phyloP scores from a whole-genome alignment of 2,797 vertebrate species.

The Falco naumanni region DNA sequence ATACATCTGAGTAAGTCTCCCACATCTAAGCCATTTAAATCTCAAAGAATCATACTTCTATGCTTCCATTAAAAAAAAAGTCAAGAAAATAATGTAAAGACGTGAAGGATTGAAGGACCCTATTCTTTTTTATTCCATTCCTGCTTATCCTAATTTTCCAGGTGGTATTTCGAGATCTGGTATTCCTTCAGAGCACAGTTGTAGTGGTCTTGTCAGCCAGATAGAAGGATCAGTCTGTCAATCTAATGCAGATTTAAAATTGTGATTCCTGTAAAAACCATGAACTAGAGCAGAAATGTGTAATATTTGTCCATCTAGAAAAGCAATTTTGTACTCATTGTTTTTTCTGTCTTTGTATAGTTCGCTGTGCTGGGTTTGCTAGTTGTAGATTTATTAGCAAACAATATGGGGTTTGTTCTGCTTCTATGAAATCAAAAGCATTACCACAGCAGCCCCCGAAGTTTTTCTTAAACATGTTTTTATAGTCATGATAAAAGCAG shows the following conservation, averaged over 20 bases:
- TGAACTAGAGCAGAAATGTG: neutral
- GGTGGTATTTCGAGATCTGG: neutral
- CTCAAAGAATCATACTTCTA: neutral
- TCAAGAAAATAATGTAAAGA: neutral
- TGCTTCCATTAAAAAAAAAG: neutral
- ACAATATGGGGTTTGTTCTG: neutral
- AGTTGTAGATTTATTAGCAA: neutral
- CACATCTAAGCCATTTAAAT: neutral
- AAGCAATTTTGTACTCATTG: neutral
- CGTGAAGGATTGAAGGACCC: neutral
- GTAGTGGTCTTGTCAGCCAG: neutral
- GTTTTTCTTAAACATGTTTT: neutral
- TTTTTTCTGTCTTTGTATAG: neutral
- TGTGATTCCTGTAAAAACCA: neutral
- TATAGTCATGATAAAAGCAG: neutral
- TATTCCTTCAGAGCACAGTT: neutral
- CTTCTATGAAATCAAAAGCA: neutral
- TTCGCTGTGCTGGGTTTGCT: neutral
- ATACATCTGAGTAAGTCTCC: neutral
- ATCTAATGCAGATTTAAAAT: neutral
- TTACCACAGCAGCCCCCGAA: neutral
- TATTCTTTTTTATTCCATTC: neutral
- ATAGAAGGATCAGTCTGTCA: neutral
- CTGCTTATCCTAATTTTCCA: neutral
- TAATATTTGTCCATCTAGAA: neutral